These are phyloP conservation scores for Ectemnius lituratus DNA, from an alignment of 2,888 invertebrate species.

Conservation along the genomic window DNA sequence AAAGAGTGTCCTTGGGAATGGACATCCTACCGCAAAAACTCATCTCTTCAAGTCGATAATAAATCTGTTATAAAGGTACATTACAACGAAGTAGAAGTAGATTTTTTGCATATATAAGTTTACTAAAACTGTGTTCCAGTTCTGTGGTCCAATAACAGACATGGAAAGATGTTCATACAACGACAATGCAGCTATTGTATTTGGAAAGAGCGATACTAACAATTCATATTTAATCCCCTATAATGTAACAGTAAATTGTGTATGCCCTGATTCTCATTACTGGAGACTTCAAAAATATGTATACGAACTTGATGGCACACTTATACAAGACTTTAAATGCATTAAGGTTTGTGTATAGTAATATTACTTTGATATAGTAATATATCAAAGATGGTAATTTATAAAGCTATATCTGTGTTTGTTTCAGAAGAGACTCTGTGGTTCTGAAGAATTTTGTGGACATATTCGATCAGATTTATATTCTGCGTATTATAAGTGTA, in stretches of 20 bases:
- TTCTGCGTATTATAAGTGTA: slow-evolving; percentile 82
- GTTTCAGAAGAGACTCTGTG: slow-evolving; percentile 79
- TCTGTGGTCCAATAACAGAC: slow-evolving; percentile 78
- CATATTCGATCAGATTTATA: slow-evolving; percentile 81
- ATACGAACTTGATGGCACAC: slow-evolving; percentile 67
- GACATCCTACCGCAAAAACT: slow-evolving; percentile 72
- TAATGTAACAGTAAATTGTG: slow-evolving; percentile 78
- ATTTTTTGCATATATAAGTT: no score
- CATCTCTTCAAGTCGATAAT: slow-evolving; percentile 80
- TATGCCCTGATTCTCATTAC: slow-evolving; percentile 79
- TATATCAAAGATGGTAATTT: no score
- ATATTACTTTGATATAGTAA: background rate
- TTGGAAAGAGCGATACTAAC: slow-evolving; percentile 76
- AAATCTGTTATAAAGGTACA: slow-evolving; percentile 82
- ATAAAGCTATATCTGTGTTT: slow-evolving; percentile 13
- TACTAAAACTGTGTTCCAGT: slow-evolving; percentile 75
- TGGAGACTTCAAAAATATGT: slow-evolving; percentile 78
- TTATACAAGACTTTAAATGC: slow-evolving; percentile 78
- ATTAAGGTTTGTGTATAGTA: slow-evolving; percentile 62
- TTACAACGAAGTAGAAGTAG: background rate
- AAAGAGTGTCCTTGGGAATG: slow-evolving; percentile 79
- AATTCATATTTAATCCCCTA: slow-evolving; percentile 76
- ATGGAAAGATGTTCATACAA: slow-evolving; percentile 71
- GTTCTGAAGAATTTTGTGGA: slow-evolving; percentile 81
- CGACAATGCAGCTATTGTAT: slow-evolving; percentile 77